phyloP scores from a whole-genome alignment of 2,888 invertebrate species.

The Poecilobothrus nobilitatus region DNA sequence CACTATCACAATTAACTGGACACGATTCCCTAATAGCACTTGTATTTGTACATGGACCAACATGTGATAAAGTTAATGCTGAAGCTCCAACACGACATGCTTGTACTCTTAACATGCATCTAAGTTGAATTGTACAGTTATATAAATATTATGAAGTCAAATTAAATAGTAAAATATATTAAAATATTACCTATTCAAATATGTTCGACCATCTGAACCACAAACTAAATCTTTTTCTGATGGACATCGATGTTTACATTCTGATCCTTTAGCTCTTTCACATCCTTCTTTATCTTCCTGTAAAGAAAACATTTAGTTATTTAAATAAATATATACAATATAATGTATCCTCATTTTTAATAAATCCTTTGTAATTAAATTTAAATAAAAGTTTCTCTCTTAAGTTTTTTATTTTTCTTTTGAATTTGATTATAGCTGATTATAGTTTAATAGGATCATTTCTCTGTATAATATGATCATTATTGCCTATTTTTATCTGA shows the following conservation, averaged over 20 bases:
- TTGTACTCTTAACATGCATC: conserved; percentile 44
- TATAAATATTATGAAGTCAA: too few species aligned
- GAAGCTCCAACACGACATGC: conserved; percentile 42
- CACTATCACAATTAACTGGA: conserved; percentile 76
- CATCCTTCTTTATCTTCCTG: conserved; percentile 52
- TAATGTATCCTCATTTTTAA: too few species aligned
- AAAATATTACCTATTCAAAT: conserved; percentile 61
- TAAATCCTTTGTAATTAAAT: too few species aligned
- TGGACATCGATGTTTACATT: conserved; percentile 65
- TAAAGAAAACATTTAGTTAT: conserved; percentile 22
- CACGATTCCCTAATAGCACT: conserved; percentile 78
- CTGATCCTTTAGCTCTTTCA: conserved; percentile 57
- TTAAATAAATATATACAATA: too few species aligned
- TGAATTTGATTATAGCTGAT: neutral
- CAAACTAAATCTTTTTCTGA: conserved; percentile 80
- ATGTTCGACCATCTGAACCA: conserved; percentile 79
- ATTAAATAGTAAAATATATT: too few species aligned
- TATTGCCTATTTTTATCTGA: too few species aligned
- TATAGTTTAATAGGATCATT: too few species aligned
- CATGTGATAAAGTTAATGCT: conserved; percentile 40
- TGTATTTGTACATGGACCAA: conserved; percentile 43
- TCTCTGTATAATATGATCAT: too few species aligned
- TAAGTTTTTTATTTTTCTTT: neutral
- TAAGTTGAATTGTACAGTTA: conserved; percentile 18
- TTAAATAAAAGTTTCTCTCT: neutral